phyloP scores from a whole-genome alignment of 2,888 invertebrate species.

The Caenorhabditis uteleia region DNA sequence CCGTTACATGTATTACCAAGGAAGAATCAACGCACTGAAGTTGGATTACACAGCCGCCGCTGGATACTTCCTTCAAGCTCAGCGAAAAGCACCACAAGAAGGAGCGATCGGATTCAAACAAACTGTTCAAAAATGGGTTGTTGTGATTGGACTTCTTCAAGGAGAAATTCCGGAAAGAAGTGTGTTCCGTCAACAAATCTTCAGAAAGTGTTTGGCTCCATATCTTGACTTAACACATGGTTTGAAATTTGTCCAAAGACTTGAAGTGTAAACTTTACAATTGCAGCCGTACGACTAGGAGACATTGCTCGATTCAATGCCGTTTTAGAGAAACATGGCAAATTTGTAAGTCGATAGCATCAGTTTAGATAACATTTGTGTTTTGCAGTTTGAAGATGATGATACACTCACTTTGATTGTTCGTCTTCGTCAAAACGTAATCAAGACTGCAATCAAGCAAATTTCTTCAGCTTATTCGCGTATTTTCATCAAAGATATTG shows the following conservation, averaged over 20 bases:
- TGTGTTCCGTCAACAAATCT: constrained; percentile 88
- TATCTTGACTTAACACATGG: constrained; percentile 95
- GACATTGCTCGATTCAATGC: constrained; percentile 92
- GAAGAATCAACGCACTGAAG: constrained; percentile 92
- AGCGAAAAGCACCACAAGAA: constrained; percentile 95
- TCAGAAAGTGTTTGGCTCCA: constrained; percentile 87
- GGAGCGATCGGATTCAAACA: constrained; percentile 98
- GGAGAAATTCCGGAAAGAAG: constrained; percentile 97
- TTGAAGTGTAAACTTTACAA: neutral
- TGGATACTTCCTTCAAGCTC: constrained; percentile 88
- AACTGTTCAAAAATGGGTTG: constrained; percentile 70
- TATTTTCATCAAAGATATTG: constrained; percentile 92
- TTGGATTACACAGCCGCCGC: constrained; percentile 96
- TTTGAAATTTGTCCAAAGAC: constrained; percentile 26
- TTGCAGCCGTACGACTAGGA: constrained; percentile 82
- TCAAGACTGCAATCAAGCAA: constrained; percentile 79
- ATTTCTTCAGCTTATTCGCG: constrained; percentile 95
- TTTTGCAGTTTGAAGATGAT: constrained; percentile 81
- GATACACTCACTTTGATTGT: constrained; percentile 94
- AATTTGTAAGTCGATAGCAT: constrained; percentile 5
- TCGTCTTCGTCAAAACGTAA: constrained; percentile 94
- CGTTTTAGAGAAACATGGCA: constrained; percentile 85
- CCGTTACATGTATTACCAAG: constrained; percentile 90
- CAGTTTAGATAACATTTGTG: neutral
- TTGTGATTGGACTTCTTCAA: constrained; percentile 64